Conservation (phyloP, 2,113 vertebrate species). For the Cephalopholis sonnerati region DNA sequence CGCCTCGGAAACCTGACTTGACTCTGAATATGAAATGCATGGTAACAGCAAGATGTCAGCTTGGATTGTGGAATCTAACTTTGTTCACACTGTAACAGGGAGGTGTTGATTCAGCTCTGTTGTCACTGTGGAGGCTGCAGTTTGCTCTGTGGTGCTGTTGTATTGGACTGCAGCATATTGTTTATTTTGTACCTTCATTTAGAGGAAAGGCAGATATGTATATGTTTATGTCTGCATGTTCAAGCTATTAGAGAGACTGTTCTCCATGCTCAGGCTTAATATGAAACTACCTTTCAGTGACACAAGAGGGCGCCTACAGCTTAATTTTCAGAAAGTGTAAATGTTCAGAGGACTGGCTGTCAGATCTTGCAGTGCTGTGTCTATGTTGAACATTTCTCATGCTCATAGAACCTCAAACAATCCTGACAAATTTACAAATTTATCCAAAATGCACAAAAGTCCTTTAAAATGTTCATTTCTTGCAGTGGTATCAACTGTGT, state of each 20-base stretch:
- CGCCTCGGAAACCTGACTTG: background rate
- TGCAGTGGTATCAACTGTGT: background rate
- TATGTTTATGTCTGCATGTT: background rate
- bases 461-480: background rate
- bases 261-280: background rate
- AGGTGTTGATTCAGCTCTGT: background rate
- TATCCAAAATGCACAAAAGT: background rate
- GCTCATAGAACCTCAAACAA: background rate
- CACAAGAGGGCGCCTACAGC: constrained; percentile 26
- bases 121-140: background rate
- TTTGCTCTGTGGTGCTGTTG: background rate
- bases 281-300: background rate
- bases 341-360: background rate
- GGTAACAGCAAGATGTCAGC: background rate
- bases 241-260: background rate
- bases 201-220: too few relatives aligned
- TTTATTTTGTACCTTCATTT: background rate
- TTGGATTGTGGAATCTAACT: background rate
- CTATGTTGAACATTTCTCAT: background rate
- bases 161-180: background rate
- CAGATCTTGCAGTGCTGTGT: background rate
- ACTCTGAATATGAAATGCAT: background rate
- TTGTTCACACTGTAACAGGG: background rate
- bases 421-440: background rate
- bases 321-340: background rate